A percentile compares a stretch with the other conserved stretches of the same genome.
These are phyloP conservation scores for Rynchops niger DNA, from an alignment of 2,113 vertebrate species.

Conservation along the genomic window DNA sequence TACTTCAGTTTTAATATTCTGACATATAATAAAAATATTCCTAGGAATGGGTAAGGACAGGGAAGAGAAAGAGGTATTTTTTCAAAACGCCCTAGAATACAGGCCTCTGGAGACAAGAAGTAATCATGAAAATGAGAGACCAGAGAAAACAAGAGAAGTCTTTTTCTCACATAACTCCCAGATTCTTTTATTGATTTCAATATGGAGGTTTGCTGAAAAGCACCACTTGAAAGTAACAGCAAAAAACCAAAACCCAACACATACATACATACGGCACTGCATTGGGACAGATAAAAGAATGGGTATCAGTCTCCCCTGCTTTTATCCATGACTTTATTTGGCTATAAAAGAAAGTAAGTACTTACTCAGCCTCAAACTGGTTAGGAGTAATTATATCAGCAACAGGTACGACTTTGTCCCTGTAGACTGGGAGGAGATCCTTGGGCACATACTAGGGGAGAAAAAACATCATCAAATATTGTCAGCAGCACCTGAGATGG, in stretches of 20 bases:
- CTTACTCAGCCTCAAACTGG: conserved; percentile 99
- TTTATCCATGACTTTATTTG: neutral
- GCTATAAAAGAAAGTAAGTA: neutral
- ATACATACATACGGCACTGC: neutral
- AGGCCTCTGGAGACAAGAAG: neutral
- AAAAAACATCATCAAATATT: neutral
- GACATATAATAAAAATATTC: neutral
- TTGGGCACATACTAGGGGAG: conserved; percentile 89
- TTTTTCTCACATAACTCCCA: neutral
- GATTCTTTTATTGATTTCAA: neutral
- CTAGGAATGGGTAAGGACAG: neutral
- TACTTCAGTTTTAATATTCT: neutral
- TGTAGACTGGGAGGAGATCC: conserved; percentile 93
- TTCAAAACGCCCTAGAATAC: neutral
- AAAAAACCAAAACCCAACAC: neutral
- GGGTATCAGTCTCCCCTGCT: neutral
- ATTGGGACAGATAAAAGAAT: neutral
- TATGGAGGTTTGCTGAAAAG: neutral
- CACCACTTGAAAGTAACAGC: neutral
- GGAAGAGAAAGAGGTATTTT: neutral
- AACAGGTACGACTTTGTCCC: conserved; percentile 91
- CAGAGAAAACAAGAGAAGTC: neutral
- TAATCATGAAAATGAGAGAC: neutral
- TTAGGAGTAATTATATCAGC: conserved; percentile 98
- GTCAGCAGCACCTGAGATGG: neutral